phyloP scores from a whole-genome alignment of 64 coral and sea anemone genomes.

The Hydrozoanthus tunicans region DNA sequence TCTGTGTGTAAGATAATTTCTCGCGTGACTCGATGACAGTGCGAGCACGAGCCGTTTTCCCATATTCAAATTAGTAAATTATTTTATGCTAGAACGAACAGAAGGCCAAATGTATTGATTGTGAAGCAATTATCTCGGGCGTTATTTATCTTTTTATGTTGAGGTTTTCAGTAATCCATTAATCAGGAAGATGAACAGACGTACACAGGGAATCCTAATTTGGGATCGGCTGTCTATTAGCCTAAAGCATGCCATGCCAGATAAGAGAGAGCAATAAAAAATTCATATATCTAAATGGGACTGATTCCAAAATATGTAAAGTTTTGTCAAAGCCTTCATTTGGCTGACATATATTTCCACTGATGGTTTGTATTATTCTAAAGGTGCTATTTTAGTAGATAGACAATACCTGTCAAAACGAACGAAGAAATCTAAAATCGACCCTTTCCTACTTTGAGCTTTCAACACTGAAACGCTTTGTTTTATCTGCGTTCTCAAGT shows the following conservation, averaged over 20 bases:
- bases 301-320: constrained; percentile 63
- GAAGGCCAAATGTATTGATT: constrained; percentile 66
- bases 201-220: constrained; percentile 54
- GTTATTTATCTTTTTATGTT: constrained; percentile 67
- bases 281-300: constrained; percentile 68
- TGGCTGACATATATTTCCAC: constrained; percentile 16
- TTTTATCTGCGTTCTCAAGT: not conserved
- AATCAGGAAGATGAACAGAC: constrained; percentile 46
- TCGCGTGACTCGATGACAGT: constrained; percentile 40
- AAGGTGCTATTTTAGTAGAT: constrained; percentile 17
- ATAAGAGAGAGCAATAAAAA: constrained; percentile 62
- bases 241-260: constrained; percentile 45
- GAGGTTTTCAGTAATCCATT: constrained; percentile 65
- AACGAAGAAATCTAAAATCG: constrained; percentile 37
- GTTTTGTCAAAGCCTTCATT: constrained; percentile 53
- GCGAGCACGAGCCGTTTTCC: constrained; percentile 56
- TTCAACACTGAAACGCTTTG: constrained; percentile 1
- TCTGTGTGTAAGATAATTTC: constrained; percentile 44
- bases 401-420: constrained; percentile 25
- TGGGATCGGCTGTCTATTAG: constrained; percentile 62
- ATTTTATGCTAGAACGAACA: constrained; percentile 68
- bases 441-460: not conserved
- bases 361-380: constrained; percentile 38
- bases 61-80: constrained; percentile 69
- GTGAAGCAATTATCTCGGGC: constrained; percentile 66